Evolutionary conservation across 2,888 invertebrate genomes (phyloP).

Genomic region (Dynastes tityus): DNA sequence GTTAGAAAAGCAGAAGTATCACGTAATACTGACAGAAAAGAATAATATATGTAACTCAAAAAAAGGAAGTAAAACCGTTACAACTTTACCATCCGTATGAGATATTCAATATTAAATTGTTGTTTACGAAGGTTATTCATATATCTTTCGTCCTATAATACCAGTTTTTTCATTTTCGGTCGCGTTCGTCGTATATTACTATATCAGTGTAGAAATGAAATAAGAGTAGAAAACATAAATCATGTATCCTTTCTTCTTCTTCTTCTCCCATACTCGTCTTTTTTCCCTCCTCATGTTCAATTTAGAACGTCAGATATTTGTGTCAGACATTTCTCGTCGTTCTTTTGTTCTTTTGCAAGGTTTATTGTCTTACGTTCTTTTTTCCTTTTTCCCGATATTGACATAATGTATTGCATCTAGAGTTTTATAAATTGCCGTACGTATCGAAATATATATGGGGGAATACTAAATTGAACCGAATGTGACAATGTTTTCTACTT

Average conservation of each 20-base stretch:
- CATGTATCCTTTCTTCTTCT: slow-evolving; percentile 40
- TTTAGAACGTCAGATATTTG: slow-evolving; percentile 45
- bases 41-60: slow-evolving; percentile 22
- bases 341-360: slow-evolving; percentile 4
- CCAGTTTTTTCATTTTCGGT: slow-evolving; percentile 9
- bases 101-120: slow-evolving; percentile 42
- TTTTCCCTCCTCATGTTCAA: slow-evolving; percentile 36
- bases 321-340: slow-evolving; percentile 39
- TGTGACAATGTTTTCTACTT: slow-evolving; percentile 14
- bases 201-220: slow-evolving; percentile 44
- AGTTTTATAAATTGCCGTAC: slow-evolving; percentile 33
- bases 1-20: not conserved
- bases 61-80: slow-evolving; percentile 6
- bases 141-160: slow-evolving; percentile 31
- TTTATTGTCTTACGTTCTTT: slow-evolving; percentile 38
- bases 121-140: slow-evolving; percentile 43
- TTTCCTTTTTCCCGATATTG: slow-evolving; percentile 25
- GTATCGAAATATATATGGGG: not conserved
- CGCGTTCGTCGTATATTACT: slow-evolving; percentile 40
- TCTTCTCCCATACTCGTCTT: not conserved
- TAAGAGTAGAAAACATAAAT: slow-evolving; percentile 46
- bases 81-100: slow-evolving; percentile 14
- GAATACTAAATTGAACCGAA: slow-evolving; percentile 14
- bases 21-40: not conserved
- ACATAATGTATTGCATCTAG: slow-evolving; percentile 28